These are phyloP conservation scores for Cygnus olor DNA, from an alignment of 2,797 vertebrate species.

Conservation along the genomic window DNA sequence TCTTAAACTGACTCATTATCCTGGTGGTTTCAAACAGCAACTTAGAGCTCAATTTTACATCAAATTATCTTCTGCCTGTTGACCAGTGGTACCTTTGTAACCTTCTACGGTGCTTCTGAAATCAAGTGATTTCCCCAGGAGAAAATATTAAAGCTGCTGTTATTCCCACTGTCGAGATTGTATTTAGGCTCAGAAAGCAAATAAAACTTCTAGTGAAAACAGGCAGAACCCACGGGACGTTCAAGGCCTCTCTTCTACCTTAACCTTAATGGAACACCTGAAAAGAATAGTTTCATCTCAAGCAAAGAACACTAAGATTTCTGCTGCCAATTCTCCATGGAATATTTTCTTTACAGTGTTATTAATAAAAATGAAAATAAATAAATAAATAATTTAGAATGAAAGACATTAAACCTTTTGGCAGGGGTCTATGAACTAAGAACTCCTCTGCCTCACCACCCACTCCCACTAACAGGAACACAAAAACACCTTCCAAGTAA, in stretches of 20 bases:
- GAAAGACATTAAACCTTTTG: neutral
- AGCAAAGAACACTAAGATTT: neutral
- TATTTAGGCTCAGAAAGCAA: neutral
- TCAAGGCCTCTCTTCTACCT: neutral
- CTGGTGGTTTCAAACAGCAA: constrained; percentile 40
- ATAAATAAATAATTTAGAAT: neutral
- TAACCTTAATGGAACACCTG: neutral
- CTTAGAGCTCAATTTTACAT: constrained; percentile 2
- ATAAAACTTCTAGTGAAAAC: constrained; percentile 17
- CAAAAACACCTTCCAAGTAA: neutral
- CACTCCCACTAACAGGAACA: neutral
- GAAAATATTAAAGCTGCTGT: neutral
- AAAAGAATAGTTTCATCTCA: neutral
- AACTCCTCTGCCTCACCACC: rapidly evolving
- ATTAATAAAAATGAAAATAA: neutral
- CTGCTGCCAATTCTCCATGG: neutral
- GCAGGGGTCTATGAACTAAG: neutral
- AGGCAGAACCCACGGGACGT: neutral
- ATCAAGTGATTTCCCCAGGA: constrained; percentile 14
- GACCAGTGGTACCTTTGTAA: constrained; percentile 47
- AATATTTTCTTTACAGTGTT: neutral
- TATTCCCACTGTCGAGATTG: neutral
- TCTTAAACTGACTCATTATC: constrained; percentile 60
- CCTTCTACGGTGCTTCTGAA: constrained; percentile 14
- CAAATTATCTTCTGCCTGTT: constrained; percentile 58